Percentiles rank a stretch among this genome's conserved stretches.
phyloP scores from a whole-genome alignment of 2,113 vertebrate species.

The Rafetus swinhoei region DNA sequence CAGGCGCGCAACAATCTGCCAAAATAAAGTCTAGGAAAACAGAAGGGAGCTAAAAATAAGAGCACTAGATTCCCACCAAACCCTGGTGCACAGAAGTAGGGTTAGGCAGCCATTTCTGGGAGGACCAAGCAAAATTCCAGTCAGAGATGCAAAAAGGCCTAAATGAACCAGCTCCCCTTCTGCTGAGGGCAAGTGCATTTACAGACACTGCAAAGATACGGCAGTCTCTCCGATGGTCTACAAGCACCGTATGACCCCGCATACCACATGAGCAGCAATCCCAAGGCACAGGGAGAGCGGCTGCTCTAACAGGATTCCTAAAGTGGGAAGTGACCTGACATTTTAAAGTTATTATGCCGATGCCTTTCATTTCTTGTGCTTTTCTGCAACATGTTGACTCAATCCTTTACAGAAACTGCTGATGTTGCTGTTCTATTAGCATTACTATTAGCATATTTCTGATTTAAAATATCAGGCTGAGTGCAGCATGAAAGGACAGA shows the following conservation, averaged over 20 bases:
- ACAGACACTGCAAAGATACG: neutral
- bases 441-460: neutral
- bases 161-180: neutral
- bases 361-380: neutral
- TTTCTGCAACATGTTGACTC: neutral
- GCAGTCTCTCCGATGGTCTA: neutral
- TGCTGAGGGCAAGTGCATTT: neutral
- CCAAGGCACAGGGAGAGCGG: neutral
- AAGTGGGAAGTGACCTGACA: neutral
- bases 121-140: neutral
- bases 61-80: constrained; percentile 2
- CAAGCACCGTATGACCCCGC: neutral
- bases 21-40: constrained; percentile 22
- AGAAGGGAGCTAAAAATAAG: constrained; percentile 25
- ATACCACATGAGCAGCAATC: neutral
- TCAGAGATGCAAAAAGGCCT: too few relatives aligned
- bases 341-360: neutral
- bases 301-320: neutral
- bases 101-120: neutral
- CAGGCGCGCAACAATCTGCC: constrained; percentile 7
- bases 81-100: neutral
- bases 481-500: neutral
- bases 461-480: neutral
- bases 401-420: neutral
- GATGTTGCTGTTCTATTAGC: neutral